These are phyloP conservation scores for Metopolophium dirhodum DNA, from an alignment of 1,140 invertebrate genomes.

Conservation along the genomic window DNA sequence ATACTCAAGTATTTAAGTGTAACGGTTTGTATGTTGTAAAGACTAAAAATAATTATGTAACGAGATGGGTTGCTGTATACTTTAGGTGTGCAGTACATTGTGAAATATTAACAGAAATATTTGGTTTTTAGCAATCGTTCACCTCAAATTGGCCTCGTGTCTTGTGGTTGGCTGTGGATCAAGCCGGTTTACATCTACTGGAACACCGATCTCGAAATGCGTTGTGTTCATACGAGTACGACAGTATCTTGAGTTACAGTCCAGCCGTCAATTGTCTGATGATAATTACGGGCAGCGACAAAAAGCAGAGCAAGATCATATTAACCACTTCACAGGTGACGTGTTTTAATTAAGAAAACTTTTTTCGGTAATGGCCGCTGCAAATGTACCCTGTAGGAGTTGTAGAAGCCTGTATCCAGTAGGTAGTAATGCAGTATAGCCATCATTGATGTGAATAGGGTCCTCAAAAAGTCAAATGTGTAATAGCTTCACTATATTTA, in stretches of 20 bases:
- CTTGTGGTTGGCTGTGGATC: constrained; percentile 91
- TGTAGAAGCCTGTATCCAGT: no score
- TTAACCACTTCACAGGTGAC: constrained; percentile 83
- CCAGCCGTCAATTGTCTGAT: constrained; percentile 87
- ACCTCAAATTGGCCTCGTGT: constrained; percentile 92
- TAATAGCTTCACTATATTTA: no score
- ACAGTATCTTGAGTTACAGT: constrained; percentile 84
- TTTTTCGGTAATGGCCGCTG: no score
- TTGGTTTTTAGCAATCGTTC: constrained; percentile 81
- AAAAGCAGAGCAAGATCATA: constrained; percentile 91
- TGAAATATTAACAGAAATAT: not conserved
- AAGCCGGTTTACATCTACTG: constrained; percentile 88
- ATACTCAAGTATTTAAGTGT: no score
- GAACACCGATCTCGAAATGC: constrained; percentile 86
- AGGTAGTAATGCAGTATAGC: no score
- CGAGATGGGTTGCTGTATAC: not conserved
- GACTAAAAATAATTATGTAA: not conserved
- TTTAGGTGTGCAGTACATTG: not conserved
- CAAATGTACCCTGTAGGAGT: no score
- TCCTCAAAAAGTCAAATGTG: no score
- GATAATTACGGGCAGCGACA: constrained; percentile 85
- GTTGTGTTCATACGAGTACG: constrained; percentile 88
- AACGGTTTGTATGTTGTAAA: not conserved
- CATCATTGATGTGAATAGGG: no score
- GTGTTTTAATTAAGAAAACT: not conserved